Base-by-base conservation (phyloP, 2,888 invertebrate species). In the Drosophila anceps region DNA sequence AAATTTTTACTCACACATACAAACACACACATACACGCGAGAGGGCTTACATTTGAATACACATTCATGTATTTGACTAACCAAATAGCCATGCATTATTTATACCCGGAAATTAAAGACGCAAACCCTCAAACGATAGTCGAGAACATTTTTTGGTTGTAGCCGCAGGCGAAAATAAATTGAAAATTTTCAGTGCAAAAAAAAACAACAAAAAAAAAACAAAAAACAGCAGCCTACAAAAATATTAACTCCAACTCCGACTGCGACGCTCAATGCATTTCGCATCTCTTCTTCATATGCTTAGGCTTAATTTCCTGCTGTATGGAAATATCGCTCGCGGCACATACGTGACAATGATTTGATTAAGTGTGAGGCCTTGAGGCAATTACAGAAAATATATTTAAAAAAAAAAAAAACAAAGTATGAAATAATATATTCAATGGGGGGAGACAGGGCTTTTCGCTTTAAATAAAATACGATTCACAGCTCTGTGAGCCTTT, bases 281-380 rank as follows among this genome's bases (percentile, higher is more conserved):
- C 50, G 31, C 63, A 83, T 69, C 43, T 51, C 31, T 37, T 58
- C 78, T 37, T 58, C 78, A 82, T 76, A 81, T 88, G 83, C 82
- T 90, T 73, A 71, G 79, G 74, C 85, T 90, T 86, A 86, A 86
- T 86, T 86, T 86, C 86, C 86, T 90, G 86, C 43, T 66, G 64
- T 81, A 74, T 69, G 57, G 65, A 81, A 76, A 79, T 68, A 61
- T 54, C 35, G 73, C 83, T 59, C 31, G 29, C 48, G 51, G 84
- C 71, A 50, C 61, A 77, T 76, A 88, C 86, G 90, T 86, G 90
- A 90, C 88, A 86, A 85, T 86, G 86, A 90, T 86, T 90, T 72
- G 88, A 86, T 90, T 88, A 86, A 79, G 61, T 64, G 54, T 44
- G 37, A 29, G 13, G 15, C 57, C 53, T 27, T 13, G 10, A 50